phyloP scores from a whole-genome alignment of 2,797 vertebrate genomes.

The Champsocephalus gunnari region DNA sequence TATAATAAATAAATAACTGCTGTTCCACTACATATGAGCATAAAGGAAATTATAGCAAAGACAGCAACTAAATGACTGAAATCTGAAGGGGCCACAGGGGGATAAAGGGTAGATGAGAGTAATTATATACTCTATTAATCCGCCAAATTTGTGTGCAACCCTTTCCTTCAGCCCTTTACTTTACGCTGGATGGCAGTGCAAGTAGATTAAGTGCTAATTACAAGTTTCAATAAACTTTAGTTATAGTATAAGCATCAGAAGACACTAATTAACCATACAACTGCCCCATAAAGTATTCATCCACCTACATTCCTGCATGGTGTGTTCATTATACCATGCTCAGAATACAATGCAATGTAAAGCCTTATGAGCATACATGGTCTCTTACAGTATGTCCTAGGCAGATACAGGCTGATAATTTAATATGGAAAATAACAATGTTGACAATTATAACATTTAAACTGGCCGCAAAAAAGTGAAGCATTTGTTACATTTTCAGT shows the following conservation, averaged over 20 bases:
- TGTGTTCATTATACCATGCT: conserved; percentile 6
- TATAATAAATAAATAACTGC: conserved; percentile 39
- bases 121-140: conserved; percentile 45
- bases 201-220: conserved; percentile 21
- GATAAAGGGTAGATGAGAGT: conserved; percentile 12
- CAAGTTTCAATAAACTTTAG: conserved; percentile 3
- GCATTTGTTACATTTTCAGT: neutral
- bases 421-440: neutral
- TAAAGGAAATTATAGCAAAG: conserved; percentile 34
- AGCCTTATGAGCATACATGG: neutral
- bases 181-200: neutral
- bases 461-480: neutral
- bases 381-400: neutral
- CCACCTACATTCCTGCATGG: neutral
- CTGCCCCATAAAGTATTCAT: neutral
- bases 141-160: conserved; percentile 20
- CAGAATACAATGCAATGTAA: conserved; percentile 1
- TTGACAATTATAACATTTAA: neutral
- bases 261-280: conserved; percentile 1
- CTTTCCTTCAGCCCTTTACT: conserved; percentile 18
- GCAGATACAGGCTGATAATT: neutral
- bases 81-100: conserved; percentile 25
- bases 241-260: neutral
- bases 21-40: conserved; percentile 8
- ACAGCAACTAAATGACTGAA: conserved; percentile 42